Evolutionary conservation across 2,888 invertebrate genomes (phyloP).

Genomic region (Halocaridina rubra): DNA sequence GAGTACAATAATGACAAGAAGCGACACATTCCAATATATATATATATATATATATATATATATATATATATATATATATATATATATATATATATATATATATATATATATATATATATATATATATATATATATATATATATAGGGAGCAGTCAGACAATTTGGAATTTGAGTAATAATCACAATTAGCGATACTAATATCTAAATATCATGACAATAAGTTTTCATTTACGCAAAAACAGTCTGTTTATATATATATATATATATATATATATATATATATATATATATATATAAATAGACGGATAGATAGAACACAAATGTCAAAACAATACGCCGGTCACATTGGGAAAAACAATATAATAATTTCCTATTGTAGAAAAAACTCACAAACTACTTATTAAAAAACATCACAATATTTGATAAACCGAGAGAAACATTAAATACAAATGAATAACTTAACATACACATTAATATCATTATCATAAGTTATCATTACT

Average conservation of each 20-base stretch:
- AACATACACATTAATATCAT: too few relatives aligned
- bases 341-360: too few relatives aligned
- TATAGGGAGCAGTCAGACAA: background rate
- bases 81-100: background rate
- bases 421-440: too few relatives aligned
- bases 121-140: background rate
- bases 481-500: too few relatives aligned
- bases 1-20: background rate
- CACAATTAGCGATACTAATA: background rate
- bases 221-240: background rate
- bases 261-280: background rate
- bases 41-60: constrained; percentile 16
- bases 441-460: too few relatives aligned
- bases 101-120: background rate
- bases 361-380: too few relatives aligned
- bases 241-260: background rate
- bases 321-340: too few relatives aligned
- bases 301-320: too few relatives aligned
- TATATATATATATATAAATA: background rate
- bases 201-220: background rate
- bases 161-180: background rate
- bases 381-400: too few relatives aligned
- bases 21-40: background rate
- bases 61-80: constrained; percentile 25
- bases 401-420: too few relatives aligned